A percentile compares a stretch with the other conserved stretches of the same genome.
These are phyloP conservation scores for Bergia sp. DNA, from an alignment of 92 coral and sea anemone species.

Conservation along the genomic window DNA sequence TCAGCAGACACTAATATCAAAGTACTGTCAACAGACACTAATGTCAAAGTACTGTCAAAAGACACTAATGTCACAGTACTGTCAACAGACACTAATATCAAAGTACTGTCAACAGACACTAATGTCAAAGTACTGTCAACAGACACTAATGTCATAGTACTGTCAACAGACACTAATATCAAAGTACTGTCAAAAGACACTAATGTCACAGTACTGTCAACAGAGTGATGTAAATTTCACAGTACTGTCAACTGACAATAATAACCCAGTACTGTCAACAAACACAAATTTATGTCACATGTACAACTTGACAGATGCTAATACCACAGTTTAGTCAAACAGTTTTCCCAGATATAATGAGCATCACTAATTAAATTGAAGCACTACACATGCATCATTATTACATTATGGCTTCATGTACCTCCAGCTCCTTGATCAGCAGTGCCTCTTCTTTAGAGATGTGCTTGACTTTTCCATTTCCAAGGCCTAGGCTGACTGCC, in stretches of 20 bases:
- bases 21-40: too few species aligned
- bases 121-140: too few species aligned
- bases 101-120: too few species aligned
- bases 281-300: background rate
- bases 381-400: background rate
- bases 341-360: background rate
- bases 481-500: slow-evolving; percentile 86
- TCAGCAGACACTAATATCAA: too few species aligned
- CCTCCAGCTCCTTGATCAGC: slow-evolving; percentile 97
- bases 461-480: slow-evolving; percentile 92
- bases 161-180: background rate
- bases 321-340: background rate
- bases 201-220: background rate
- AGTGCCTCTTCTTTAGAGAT: slow-evolving; percentile 95
- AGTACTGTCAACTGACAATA: background rate
- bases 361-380: background rate
- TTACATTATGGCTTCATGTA: background rate
- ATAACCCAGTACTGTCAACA: background rate
- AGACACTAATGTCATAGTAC: too few species aligned
- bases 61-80: background rate
- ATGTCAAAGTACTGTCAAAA: too few species aligned
- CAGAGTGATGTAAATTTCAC: background rate
- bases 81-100: slow-evolving; percentile 15
- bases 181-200: background rate
- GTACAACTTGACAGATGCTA: background rate